phyloP scores from a whole-genome alignment of 2,113 vertebrate species.

The Brienomyrus brachyistius region DNA sequence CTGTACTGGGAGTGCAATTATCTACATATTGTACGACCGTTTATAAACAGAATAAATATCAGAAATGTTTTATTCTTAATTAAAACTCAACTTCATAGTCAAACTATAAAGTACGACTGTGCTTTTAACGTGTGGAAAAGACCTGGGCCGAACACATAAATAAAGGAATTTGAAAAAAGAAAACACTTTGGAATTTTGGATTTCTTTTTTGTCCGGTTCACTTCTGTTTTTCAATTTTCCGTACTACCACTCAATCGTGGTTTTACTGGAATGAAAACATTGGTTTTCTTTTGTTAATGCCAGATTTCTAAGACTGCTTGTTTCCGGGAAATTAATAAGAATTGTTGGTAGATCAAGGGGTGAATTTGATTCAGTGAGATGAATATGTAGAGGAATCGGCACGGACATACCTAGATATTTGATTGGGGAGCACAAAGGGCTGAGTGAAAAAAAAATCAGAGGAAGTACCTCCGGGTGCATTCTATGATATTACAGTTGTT shows the following conservation, averaged over 20 bases:
- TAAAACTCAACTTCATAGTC: conserved; percentile 22
- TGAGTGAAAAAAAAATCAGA: background rate
- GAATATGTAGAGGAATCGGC: background rate
- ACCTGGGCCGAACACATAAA: conserved; percentile 66
- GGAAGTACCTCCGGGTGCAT: background rate
- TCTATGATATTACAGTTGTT: background rate
- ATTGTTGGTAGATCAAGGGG: background rate
- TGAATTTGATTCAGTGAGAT: background rate
- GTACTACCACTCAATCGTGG: background rate
- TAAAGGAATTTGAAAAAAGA: conserved; percentile 76
- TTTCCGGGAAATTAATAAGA: background rate
- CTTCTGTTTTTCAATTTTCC: background rate
- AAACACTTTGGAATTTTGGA: background rate
- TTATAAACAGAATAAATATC: conserved; percentile 30
- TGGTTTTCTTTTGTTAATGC: background rate
- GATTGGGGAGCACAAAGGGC: background rate
- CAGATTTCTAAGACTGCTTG: background rate
- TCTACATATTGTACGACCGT: conserved; percentile 29
- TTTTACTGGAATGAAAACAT: background rate
- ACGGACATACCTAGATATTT: background rate
- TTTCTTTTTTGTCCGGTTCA: conserved; percentile 17
- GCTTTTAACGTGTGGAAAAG: conserved; percentile 69
- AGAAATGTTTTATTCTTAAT: conserved; percentile 37
- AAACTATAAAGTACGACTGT: conserved; percentile 38
- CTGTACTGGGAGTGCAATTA: conserved; percentile 55